Percentiles rank a stretch among this genome's conserved stretches.
phyloP scores from a whole-genome alignment of 2,888 invertebrate species.

The Melanargia galathea region DNA sequence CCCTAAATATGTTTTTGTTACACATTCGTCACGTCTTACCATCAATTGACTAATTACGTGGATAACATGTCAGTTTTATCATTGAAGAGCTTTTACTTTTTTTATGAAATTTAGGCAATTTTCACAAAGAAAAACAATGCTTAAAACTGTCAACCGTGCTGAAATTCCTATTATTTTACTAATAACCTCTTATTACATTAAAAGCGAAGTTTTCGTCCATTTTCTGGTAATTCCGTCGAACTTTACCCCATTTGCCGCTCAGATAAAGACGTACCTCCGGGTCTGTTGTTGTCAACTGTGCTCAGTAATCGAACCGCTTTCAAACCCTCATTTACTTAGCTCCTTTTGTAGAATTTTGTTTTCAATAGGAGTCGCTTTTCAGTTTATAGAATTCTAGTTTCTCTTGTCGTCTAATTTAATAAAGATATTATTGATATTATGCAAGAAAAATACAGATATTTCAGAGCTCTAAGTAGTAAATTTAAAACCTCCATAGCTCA shows the following conservation, averaged over 20 bases:
- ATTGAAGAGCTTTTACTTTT: too few species aligned
- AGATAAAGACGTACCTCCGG: constrained; percentile 14
- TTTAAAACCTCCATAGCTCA: too few species aligned
- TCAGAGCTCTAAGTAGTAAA: too few species aligned
- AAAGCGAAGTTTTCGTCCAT: not conserved
- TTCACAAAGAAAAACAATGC: not conserved
- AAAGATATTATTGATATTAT: too few species aligned
- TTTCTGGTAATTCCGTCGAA: constrained; percentile 4
- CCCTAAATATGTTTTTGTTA: too few species aligned
- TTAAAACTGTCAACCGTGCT: not conserved
- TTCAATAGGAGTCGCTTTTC: not conserved
- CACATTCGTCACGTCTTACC: too few species aligned
- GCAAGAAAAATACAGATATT: too few species aligned
- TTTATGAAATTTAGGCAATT: too few species aligned
- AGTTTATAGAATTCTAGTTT: not conserved
- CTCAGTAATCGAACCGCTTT: constrained; percentile 25
- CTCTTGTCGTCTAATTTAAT: not conserved
- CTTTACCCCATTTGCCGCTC: constrained; percentile 27
- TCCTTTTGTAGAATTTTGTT: constrained; percentile 14
- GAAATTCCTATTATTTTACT: constrained; percentile 1
- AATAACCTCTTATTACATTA: not conserved
- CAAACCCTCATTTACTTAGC: constrained; percentile 20
- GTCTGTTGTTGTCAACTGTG: constrained; percentile 31
- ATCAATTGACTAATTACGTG: too few species aligned
- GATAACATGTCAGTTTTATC: too few species aligned